phyloP scores from a whole-genome alignment of 2,113 vertebrate species.

The Bagarius yarrelli region DNA sequence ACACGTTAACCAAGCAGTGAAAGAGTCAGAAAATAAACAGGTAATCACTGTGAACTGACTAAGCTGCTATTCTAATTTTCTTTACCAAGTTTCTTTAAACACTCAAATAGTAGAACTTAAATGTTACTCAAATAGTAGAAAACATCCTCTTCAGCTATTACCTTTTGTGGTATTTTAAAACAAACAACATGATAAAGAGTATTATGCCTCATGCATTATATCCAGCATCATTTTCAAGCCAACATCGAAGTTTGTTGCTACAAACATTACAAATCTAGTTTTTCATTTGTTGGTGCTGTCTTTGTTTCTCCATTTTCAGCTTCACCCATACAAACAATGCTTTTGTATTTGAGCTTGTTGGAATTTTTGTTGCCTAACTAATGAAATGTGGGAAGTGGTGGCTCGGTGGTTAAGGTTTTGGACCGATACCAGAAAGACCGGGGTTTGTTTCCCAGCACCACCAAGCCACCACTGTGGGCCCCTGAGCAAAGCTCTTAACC shows the following conservation, averaged over 20 bases:
- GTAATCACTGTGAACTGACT: conserved; percentile 59
- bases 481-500: no score
- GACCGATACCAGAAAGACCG: no score
- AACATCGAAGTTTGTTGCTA: no score
- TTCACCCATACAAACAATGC: not conserved
- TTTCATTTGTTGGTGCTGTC: not conserved
- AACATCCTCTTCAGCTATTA: not conserved
- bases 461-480: no score
- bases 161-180: no score
- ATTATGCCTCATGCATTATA: no score
- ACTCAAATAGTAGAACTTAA: not conserved
- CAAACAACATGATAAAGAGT: no score
- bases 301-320: not conserved
- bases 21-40: conserved; percentile 95
- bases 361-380: not conserved
- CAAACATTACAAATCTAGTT: no score
- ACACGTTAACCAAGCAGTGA: conserved; percentile 93
- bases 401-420: no score
- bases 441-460: no score
- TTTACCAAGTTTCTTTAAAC: not conserved
- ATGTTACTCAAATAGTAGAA: not conserved
- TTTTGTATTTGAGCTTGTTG: not conserved
- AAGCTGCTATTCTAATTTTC: not conserved
- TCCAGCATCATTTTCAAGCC: no score
- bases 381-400: no score